phyloP scores from a whole-genome alignment of 2,888 invertebrate species.

The Theodoxus fluviatilis region DNA sequence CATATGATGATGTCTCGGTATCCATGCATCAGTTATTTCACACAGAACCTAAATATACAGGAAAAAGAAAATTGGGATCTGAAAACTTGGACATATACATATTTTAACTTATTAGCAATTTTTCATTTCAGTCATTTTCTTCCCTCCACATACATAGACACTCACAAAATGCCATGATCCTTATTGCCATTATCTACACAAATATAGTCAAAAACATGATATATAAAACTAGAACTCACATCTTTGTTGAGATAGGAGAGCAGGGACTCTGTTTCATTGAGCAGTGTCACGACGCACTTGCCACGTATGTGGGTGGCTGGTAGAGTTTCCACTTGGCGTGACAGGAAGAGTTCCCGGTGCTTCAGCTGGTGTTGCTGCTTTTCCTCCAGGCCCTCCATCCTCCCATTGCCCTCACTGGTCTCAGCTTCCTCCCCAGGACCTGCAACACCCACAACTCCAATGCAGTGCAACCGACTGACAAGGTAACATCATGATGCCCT shows the following conservation, averaged over 20 bases:
- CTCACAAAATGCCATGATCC: too few relatives aligned
- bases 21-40: too few relatives aligned
- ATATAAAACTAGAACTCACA: slow-evolving; percentile 71
- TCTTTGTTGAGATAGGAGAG: slow-evolving; percentile 96
- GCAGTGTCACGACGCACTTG: slow-evolving; percentile 97
- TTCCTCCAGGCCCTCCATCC: too few relatives aligned
- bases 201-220: too few relatives aligned
- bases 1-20: too few relatives aligned
- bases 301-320: slow-evolving; percentile 99
- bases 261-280: slow-evolving; percentile 98
- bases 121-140: background rate
- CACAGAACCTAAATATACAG: too few relatives aligned
- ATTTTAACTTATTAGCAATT: background rate
- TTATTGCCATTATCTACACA: too few relatives aligned
- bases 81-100: background rate
- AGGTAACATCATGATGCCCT: too few relatives aligned
- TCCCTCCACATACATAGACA: background rate
- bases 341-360: slow-evolving; percentile 97
- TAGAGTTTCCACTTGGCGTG: slow-evolving; percentile 91
- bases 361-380: slow-evolving; percentile 89
- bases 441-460: too few relatives aligned
- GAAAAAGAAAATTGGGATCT: background rate
- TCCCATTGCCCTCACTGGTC: too few relatives aligned
- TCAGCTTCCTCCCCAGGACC: too few relatives aligned
- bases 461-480: too few relatives aligned